Conservation (phyloP, 2,797 vertebrate genomes). For the Synanceia verrucosa region DNA sequence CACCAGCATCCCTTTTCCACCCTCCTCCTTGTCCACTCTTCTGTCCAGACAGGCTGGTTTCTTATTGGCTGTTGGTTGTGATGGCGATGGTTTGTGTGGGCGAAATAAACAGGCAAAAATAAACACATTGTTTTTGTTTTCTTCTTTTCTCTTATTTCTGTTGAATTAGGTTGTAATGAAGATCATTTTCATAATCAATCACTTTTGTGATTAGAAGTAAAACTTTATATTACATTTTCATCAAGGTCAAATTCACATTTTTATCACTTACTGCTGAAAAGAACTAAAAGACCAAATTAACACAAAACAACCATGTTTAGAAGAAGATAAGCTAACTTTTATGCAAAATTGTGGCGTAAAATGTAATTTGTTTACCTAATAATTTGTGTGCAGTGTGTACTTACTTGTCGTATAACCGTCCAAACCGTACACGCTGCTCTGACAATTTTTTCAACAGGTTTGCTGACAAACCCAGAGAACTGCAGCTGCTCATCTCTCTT, state of each 20-base stretch:
- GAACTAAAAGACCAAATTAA: not conserved
- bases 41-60: conserved; percentile 14
- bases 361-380: not conserved
- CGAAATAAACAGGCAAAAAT: no score
- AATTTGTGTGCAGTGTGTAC: no score
- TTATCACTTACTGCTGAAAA: not conserved
- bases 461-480: conserved; percentile 10
- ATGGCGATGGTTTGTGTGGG: no score
- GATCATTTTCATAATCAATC: no score
- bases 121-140: conserved; percentile 21
- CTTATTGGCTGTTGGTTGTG: not conserved
- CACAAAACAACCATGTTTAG: not conserved
- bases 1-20: conserved; percentile 9
- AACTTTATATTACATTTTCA: no score
- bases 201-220: not conserved
- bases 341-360: not conserved
- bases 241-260: not conserved
- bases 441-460: conserved; percentile 14
- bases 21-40: conserved; percentile 1
- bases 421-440: not conserved
- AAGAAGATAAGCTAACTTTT: no score
- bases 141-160: not conserved
- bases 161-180: not conserved
- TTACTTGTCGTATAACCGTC: conserved; percentile 13
- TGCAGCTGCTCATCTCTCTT: conserved; percentile 34